Percentiles rank a stretch among this genome's conserved stretches.
Conservation (phyloP, 2,888 invertebrate genomes). For the Antitype chi region DNA sequence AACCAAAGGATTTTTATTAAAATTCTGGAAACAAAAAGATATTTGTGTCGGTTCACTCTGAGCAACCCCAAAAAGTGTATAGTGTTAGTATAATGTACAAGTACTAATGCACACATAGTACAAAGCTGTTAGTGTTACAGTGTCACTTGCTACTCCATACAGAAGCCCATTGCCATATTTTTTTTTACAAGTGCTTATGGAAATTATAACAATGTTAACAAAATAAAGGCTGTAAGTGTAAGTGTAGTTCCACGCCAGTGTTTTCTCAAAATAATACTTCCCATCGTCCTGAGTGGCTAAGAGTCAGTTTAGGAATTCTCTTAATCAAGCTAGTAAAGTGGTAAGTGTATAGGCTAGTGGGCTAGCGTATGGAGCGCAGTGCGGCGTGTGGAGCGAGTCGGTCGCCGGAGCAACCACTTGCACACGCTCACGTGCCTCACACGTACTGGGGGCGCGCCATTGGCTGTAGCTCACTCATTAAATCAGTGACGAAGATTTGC, state of each 20-base stretch:
- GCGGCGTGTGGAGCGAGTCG: constrained; percentile 50
- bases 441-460: constrained; percentile 62
- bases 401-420: constrained; percentile 74
- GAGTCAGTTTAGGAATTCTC: background rate
- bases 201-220: background rate
- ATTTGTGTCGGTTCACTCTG: background rate
- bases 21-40: background rate
- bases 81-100: constrained; percentile 47
- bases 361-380: constrained; percentile 26
- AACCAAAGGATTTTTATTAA: background rate
- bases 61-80: constrained; percentile 2
- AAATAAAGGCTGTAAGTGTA: background rate
- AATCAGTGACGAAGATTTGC: no score
- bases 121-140: constrained; percentile 44
- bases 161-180: constrained; percentile 9
- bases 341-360: background rate
- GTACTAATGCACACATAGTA: constrained; percentile 44
- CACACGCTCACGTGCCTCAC: constrained; percentile 84
- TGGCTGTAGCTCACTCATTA: background rate
- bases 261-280: no score
- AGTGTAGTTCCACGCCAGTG: no score
- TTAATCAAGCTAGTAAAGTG: background rate
- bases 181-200: background rate
- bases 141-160: constrained; percentile 26
- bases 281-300: no score